A percentile compares a stretch with the other conserved stretches of the same genome.
Evolutionary conservation across 2,888 invertebrate genomes (phyloP).

Genomic region (Drosophila neoperkinsi): DNA sequence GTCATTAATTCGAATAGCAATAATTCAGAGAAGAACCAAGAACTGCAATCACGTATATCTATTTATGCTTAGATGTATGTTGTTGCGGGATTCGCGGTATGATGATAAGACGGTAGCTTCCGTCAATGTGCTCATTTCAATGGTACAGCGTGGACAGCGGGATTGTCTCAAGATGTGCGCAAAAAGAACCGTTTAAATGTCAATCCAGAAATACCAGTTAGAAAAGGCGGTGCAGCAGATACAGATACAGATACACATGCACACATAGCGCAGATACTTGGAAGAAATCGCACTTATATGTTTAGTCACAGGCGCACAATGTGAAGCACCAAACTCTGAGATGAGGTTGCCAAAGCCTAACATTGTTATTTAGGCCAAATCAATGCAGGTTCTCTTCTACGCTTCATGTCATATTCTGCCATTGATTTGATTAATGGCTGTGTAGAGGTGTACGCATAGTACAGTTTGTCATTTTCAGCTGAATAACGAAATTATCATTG

Average conservation of each 20-base stretch:
- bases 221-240: constrained; percentile 66
- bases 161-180: constrained; percentile 75
- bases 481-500: background rate
- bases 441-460: background rate
- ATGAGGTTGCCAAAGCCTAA: constrained; percentile 37
- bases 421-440: constrained; percentile 33
- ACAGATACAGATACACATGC: constrained; percentile 19
- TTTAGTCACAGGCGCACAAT: constrained; percentile 71
- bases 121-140: constrained; percentile 78
- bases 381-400: constrained; percentile 42
- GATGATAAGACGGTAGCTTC: constrained; percentile 63
- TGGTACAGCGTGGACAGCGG: constrained; percentile 54
- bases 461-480: background rate
- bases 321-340: constrained; percentile 64
- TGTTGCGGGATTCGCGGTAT: constrained; percentile 38
- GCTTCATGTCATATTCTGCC: constrained; percentile 44
- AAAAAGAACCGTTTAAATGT: constrained; percentile 82
- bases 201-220: constrained; percentile 83
- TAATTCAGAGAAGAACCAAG: constrained; percentile 48
- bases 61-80: constrained; percentile 3
- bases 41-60: constrained; percentile 54
- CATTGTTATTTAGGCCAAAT: constrained; percentile 65
- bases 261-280: constrained; percentile 36
- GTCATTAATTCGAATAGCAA: constrained; percentile 50
- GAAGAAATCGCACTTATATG: constrained; percentile 73